Evolutionary conservation across 2,888 invertebrate species (phyloP).

Genomic region (Petrolisthes cinctipes): DNA sequence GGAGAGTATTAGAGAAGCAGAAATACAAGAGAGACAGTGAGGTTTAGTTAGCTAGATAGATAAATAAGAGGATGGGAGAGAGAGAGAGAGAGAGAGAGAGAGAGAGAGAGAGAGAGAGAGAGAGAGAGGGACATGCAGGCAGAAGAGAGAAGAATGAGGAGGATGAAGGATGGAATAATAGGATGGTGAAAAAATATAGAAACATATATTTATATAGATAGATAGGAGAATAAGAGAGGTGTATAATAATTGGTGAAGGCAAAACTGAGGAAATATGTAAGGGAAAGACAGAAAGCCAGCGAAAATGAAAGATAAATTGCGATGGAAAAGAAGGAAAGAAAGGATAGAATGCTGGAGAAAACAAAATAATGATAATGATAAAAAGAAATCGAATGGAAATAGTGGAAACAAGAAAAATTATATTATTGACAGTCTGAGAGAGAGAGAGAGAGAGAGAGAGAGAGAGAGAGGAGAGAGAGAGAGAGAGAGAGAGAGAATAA

Average conservation of each 20-base stretch:
- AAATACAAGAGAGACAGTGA: background rate
- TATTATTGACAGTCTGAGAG: no score
- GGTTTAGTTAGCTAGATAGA: background rate
- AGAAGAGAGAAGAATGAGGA: no score
- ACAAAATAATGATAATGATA: no score
- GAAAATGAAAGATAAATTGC: background rate
- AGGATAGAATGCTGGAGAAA: background rate
- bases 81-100: background rate
- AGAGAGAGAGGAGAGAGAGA: background rate
- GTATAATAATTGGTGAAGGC: background rate
- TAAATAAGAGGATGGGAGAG: background rate
- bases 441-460: background rate
- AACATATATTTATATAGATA: no score
- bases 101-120: conserved; percentile 18
- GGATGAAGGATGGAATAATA: background rate
- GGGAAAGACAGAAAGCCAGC: background rate
- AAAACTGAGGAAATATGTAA: background rate
- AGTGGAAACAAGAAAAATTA: no score
- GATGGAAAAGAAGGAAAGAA: background rate
- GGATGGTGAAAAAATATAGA: background rate
- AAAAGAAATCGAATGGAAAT: no score
- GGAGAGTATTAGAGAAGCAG: background rate
- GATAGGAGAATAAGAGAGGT: background rate
- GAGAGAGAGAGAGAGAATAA: background rate
- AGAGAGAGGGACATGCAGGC: background rate